phyloP scores from a whole-genome alignment of 1,140 invertebrate genomes.

The Whitmania pigra region DNA sequence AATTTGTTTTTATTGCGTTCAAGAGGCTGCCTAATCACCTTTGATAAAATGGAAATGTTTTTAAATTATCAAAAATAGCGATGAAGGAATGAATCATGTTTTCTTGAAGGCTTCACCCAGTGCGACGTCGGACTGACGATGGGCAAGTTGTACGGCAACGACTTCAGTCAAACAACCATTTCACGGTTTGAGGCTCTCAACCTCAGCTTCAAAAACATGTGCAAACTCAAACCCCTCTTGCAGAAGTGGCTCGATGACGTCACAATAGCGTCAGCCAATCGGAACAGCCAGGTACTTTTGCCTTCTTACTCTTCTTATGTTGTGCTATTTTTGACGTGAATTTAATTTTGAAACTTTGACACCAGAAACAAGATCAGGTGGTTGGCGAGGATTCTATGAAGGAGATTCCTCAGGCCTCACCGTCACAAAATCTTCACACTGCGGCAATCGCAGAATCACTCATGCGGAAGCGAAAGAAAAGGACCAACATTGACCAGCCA shows the following conservation, averaged over 20 bases:
- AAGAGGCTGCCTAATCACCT: not conserved
- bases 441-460: conserved; percentile 50
- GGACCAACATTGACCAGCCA: conserved; percentile 89
- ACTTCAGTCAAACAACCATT: conserved; percentile 97
- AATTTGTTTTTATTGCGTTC: not conserved
- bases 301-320: not conserved
- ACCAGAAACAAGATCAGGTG: too few species aligned
- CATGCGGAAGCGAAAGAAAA: conserved; percentile 81
- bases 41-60: not conserved
- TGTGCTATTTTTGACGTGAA: not conserved
- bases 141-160: conserved; percentile 95
- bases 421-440: not conserved
- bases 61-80: conserved; percentile 5
- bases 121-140: conserved; percentile 95
- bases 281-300: conserved; percentile 22
- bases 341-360: conserved; percentile 9
- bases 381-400: not conserved
- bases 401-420: not conserved
- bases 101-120: conserved; percentile 75
- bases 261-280: conserved; percentile 47
- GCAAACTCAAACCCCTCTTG: conserved; percentile 89
- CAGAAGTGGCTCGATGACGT: conserved; percentile 96
- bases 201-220: conserved; percentile 98
- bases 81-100: not conserved
- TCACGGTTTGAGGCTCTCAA: conserved; percentile 95